phyloP scores from a whole-genome alignment of 2,797 vertebrate genomes.

The Tarsius wallacei region DNA sequence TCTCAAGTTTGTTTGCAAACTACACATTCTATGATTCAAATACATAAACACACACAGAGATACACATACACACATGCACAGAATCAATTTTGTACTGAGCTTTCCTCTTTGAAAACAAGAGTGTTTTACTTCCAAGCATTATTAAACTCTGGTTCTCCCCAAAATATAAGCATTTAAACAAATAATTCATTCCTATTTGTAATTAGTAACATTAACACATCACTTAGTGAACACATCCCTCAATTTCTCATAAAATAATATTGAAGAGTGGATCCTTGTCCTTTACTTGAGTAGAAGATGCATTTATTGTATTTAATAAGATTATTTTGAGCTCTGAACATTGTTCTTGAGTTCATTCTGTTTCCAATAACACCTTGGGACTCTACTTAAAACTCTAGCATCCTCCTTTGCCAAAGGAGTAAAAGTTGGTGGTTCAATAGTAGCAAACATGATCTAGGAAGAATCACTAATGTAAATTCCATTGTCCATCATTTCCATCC shows the following conservation, averaged over 20 bases:
- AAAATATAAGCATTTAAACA: neutral
- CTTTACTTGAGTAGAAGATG: neutral
- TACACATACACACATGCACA: neutral
- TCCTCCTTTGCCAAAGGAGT: constrained; percentile 8
- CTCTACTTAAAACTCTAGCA: neutral
- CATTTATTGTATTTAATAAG: neutral
- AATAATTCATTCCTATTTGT: neutral
- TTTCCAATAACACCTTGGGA: neutral
- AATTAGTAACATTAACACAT: constrained; percentile 14
- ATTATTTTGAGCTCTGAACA: neutral
- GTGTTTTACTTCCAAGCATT: constrained; percentile 19
- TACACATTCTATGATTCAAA: neutral
- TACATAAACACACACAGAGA: neutral
- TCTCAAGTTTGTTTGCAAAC: neutral
- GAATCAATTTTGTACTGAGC: neutral
- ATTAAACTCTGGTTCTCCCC: neutral
- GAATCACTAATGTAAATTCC: neutral
- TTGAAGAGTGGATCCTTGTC: neutral
- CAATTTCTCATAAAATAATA: neutral
- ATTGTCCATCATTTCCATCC: neutral
- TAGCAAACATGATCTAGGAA: neutral
- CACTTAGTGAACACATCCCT: neutral
- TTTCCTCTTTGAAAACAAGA: neutral
- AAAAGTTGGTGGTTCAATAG: neutral
- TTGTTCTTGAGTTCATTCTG: neutral